Conservation (phyloP, 2,888 invertebrate species). For the Hipparchia semele region DNA sequence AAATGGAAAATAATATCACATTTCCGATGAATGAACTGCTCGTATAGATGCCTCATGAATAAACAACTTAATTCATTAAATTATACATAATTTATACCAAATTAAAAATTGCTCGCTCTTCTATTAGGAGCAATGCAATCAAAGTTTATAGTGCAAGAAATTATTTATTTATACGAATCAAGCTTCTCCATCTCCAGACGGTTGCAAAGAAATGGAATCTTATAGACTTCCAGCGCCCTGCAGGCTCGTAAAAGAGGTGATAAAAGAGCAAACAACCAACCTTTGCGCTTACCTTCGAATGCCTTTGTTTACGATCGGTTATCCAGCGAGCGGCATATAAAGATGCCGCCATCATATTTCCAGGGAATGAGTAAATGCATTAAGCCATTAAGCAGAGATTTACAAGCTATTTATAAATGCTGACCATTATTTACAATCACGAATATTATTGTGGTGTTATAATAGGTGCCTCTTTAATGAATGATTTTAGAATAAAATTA, state of each 20-base stretch:
- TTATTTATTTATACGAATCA: slow-evolving; percentile 19
- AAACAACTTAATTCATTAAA: no score
- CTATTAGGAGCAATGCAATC: slow-evolving; percentile 1
- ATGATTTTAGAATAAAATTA: slow-evolving; percentile 2
- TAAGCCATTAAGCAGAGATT: slow-evolving; percentile 33
- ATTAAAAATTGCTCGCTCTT: background rate
- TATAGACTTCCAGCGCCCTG: slow-evolving; percentile 54
- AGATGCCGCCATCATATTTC: slow-evolving; percentile 35
- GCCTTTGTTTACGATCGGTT: slow-evolving; percentile 55
- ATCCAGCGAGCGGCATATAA: slow-evolving; percentile 47
- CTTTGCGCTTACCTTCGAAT: slow-evolving; percentile 55
- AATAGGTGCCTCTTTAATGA: background rate
- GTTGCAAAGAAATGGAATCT: slow-evolving; percentile 52
- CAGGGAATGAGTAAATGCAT: slow-evolving; percentile 32
- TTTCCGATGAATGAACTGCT: no score
- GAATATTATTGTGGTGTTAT: background rate
- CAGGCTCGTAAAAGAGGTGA: slow-evolving; percentile 61
- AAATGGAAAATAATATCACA: no score
- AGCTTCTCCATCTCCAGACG: slow-evolving; percentile 17
- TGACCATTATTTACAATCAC: slow-evolving; percentile 19
- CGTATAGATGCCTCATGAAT: no score
- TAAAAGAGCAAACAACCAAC: slow-evolving; percentile 59
- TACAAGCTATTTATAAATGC: slow-evolving; percentile 11
- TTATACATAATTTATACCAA: background rate
- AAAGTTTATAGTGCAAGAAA: slow-evolving; percentile 8